phyloP scores from a whole-genome alignment of 2,113 vertebrate genomes.

The Oncorhynchus keta region DNA sequence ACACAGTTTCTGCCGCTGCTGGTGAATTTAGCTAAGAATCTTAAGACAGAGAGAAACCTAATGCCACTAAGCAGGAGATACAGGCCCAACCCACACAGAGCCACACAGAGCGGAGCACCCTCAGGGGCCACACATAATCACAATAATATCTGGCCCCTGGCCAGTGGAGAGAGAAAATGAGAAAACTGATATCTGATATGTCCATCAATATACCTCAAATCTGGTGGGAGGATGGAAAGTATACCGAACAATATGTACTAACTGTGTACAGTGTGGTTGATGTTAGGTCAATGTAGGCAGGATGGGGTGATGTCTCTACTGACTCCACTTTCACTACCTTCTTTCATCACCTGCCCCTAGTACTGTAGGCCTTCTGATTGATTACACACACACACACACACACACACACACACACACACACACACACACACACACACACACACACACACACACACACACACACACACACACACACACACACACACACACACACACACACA shows the following conservation, averaged over 20 bases:
- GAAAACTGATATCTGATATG: background rate
- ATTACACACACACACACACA: background rate
- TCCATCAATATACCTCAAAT: background rate
- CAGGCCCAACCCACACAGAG: background rate
- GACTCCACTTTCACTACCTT: background rate
- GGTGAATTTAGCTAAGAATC: constrained; percentile 9
- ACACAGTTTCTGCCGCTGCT: constrained; percentile 43
- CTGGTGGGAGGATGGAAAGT: background rate
- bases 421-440: constrained; percentile 1
- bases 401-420: constrained; percentile 5
- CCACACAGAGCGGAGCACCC: background rate
- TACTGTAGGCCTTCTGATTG: background rate
- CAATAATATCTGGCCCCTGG: background rate
- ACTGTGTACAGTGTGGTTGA: background rate
- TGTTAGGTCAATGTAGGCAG: background rate
- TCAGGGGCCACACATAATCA: background rate
- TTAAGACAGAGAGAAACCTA: constrained; percentile 16
- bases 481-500: background rate
- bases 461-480: background rate
- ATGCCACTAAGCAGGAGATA: background rate
- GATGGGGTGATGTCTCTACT: background rate
- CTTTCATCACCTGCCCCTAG: background rate
- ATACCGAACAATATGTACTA: background rate
- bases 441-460: constrained; percentile 5
- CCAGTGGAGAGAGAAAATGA: background rate